Conservation (phyloP, 2,113 vertebrate genomes). For the Hippocampus guttulatus region DNA sequence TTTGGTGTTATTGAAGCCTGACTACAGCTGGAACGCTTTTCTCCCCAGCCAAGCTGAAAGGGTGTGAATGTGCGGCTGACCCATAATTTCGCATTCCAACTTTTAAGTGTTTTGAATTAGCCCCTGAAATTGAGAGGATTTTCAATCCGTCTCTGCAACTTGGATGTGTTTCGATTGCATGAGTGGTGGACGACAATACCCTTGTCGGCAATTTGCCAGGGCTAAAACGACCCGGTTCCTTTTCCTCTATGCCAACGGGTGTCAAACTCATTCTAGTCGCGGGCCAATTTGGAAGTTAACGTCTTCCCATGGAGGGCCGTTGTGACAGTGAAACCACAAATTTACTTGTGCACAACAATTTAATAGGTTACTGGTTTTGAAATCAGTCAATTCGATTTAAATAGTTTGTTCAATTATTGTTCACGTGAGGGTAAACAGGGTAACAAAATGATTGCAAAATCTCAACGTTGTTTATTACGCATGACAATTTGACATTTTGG, state of each 20-base stretch:
- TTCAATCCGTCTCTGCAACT: constrained; percentile 23
- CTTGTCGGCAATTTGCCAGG: constrained; percentile 14
- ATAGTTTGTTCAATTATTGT: no score
- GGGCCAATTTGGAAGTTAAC: no score
- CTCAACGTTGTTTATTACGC: no score
- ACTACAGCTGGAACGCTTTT: constrained; percentile 61
- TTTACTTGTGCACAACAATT: no score
- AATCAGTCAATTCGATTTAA: no score
- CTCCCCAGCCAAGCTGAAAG: constrained; percentile 30
- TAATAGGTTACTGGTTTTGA: no score
- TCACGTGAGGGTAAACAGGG: no score
- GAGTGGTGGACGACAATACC: background rate
- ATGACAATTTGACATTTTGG: no score
- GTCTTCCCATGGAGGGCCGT: no score
- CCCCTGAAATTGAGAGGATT: constrained; percentile 27
- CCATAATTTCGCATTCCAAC: constrained; percentile 53
- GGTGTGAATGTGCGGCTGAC: constrained; percentile 54
- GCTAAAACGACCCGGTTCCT: constrained; percentile 26
- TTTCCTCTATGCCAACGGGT: constrained; percentile 10
- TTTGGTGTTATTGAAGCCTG: constrained; percentile 41
- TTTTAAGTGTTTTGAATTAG: constrained; percentile 57
- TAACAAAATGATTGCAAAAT: no score
- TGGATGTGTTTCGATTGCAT: constrained; percentile 30
- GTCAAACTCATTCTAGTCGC: no score
- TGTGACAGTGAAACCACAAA: no score